These are phyloP conservation scores for Brachyistius frenatus DNA, from an alignment of 2,113 vertebrate species.

Conservation along the genomic window DNA sequence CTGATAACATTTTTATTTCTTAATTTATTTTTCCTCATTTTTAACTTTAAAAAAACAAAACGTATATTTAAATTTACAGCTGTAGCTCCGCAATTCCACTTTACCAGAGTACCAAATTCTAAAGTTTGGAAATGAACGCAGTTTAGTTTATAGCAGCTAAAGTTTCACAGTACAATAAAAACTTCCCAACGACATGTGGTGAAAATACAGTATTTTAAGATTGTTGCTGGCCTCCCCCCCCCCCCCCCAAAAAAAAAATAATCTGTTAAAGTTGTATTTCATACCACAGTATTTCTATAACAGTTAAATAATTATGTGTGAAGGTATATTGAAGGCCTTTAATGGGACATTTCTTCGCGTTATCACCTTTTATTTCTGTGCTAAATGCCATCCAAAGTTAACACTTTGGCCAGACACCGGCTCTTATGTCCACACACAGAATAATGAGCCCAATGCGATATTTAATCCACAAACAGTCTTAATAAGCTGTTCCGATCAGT, in stretches of 20 bases:
- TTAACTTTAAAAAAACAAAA: too few species aligned
- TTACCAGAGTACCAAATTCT: too few species aligned
- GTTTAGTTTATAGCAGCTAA: too few species aligned
- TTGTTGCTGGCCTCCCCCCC: not conserved
- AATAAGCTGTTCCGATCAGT: conserved; percentile 14
- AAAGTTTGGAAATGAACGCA: too few species aligned
- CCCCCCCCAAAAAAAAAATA: too few species aligned
- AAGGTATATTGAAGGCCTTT: not conserved
- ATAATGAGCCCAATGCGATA: conserved; percentile 29
- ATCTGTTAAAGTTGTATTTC: not conserved
- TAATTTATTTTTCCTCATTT: too few species aligned
- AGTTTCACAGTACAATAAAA: too few species aligned
- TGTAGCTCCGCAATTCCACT: too few species aligned
- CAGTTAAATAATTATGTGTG: not conserved
- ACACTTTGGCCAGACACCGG: not conserved
- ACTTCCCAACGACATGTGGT: too few species aligned
- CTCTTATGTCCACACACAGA: not conserved
- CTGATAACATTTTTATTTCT: too few species aligned
- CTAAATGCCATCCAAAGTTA: conserved; percentile 18
- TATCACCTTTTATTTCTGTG: conserved; percentile 15
- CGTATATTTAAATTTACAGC: too few species aligned
- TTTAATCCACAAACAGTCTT: conserved; percentile 26
- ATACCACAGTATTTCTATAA: not conserved
- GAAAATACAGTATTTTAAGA: too few species aligned
- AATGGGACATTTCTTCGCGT: conserved; percentile 26